phyloP scores from a whole-genome alignment of 35 echinoderm and acorn worm species.

The Eucidaris tribuloides region DNA sequence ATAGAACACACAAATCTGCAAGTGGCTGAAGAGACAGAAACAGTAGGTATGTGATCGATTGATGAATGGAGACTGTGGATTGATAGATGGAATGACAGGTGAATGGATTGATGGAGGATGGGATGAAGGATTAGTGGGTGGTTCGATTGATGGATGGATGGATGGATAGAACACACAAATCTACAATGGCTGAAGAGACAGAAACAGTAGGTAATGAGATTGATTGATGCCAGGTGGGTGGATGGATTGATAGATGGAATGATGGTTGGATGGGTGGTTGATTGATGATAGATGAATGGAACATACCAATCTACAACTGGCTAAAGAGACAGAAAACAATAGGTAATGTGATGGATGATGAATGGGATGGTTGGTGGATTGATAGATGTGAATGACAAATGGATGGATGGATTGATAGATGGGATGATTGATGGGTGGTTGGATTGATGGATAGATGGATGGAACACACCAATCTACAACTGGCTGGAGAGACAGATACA shows the following conservation, averaged over 20 bases:
- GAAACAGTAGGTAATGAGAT: too few relatives aligned
- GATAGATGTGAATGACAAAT: not conserved
- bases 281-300: too few relatives aligned
- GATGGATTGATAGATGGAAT: too few relatives aligned
- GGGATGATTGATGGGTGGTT: too few relatives aligned
- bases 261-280: too few relatives aligned
- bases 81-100: not conserved
- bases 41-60: too few relatives aligned
- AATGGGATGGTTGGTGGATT: not conserved
- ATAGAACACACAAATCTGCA: conserved; percentile 95
- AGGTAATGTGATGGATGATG: conserved; percentile 89
- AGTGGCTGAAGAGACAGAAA: conserved; percentile 87
- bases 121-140: too few relatives aligned
- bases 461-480: conserved; percentile 85
- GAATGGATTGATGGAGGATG: not conserved
- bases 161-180: too few relatives aligned
- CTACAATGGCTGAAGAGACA: too few relatives aligned
- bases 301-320: conserved; percentile 80
- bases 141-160: too few relatives aligned
- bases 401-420: not conserved
- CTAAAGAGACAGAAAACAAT: conserved; percentile 93
- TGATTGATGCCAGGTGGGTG: too few relatives aligned
- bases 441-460: too few relatives aligned
- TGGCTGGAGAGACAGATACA: conserved; percentile 92
- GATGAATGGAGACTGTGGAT: not conserved